Base-by-base conservation (phyloP, 2,797 vertebrate species). In the Sebastes hubbsi region DNA sequence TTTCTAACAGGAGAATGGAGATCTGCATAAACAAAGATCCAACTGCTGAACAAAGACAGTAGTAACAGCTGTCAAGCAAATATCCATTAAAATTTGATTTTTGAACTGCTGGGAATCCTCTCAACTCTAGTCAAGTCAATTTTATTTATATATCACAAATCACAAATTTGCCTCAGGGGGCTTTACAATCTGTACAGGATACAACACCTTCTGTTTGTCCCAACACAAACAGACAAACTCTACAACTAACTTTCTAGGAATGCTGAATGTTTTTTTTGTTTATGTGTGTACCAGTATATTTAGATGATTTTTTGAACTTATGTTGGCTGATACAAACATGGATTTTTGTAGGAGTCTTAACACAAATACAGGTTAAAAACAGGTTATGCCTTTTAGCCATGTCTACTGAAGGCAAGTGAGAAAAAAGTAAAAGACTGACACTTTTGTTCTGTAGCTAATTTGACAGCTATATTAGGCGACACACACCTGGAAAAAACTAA, bases 321-420 rank as follows among this genome's bases (percentile, higher is more conserved):
- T 24, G 18, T 18, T 62, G 4, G 2, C 34, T 20, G 7, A 63
- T n/a, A 20, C 13, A 54, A 38, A 56, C 20, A n/a, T 4, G 4
- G 10, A 32, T 52, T 54, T 61, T 38, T 30, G 12, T 16, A 56
- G 12, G 54, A 56, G 24, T 56, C 8, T 42, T 42, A 12, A 7
- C 20, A 66, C 2, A 49, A 38, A 49, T 4, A 5, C 61, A 61
- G 13, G 14, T 30, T 14, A 10, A 22, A 34, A 61, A 61, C 46
- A n/a, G 11, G 13, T 66, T 3, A 13, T 0, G 0, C 5, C 6
- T 22, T 46, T 64, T 11, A 38, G 25, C 2, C n/a, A 13, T 3
- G 27, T 11, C 60, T 56, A 5, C 5, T 34, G 2, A 8, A n/a
- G 5, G 3, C 16, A 27, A 34, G 9, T 20, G 29, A n/a, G 13